Evolutionary conservation across 2,888 invertebrate genomes (phyloP).

Genomic region (Ellobium chinense): DNA sequence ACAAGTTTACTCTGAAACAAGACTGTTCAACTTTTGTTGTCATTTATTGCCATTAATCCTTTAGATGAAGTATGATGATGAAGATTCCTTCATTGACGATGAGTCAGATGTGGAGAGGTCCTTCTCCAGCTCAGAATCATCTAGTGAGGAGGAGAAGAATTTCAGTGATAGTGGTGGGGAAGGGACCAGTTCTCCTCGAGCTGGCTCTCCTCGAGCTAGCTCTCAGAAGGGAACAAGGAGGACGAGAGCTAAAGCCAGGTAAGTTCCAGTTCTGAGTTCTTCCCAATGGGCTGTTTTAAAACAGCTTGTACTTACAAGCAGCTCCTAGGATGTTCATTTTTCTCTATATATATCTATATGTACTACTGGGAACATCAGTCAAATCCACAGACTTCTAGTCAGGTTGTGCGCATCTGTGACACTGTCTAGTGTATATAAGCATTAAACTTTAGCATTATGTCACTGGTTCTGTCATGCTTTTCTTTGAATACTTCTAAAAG

Average conservation of each 20-base stretch:
- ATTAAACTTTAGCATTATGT: too few species aligned
- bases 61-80: constrained; percentile 58
- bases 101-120: constrained; percentile 55
- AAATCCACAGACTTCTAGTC: too few species aligned
- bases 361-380: too few species aligned
- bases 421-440: too few species aligned
- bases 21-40: neutral
- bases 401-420: too few species aligned
- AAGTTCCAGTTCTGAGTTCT: too few species aligned
- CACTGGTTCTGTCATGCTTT: too few species aligned
- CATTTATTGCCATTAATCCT: neutral
- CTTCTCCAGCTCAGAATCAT: constrained; percentile 40
- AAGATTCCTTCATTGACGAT: constrained; percentile 71
- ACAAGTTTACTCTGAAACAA: neutral
- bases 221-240: constrained; percentile 27
- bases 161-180: constrained; percentile 48
- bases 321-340: too few species aligned
- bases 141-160: constrained; percentile 50
- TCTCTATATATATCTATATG: too few species aligned
- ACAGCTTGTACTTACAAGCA: too few species aligned
- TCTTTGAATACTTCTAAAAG: too few species aligned
- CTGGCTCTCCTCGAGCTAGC: constrained; percentile 13
- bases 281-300: too few species aligned
- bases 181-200: constrained; percentile 41
- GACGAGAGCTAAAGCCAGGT: constrained; percentile 45